Evolutionary conservation across 2,113 vertebrate genomes (phyloP).

Genomic region (Dromiciops gliroides): DNA sequence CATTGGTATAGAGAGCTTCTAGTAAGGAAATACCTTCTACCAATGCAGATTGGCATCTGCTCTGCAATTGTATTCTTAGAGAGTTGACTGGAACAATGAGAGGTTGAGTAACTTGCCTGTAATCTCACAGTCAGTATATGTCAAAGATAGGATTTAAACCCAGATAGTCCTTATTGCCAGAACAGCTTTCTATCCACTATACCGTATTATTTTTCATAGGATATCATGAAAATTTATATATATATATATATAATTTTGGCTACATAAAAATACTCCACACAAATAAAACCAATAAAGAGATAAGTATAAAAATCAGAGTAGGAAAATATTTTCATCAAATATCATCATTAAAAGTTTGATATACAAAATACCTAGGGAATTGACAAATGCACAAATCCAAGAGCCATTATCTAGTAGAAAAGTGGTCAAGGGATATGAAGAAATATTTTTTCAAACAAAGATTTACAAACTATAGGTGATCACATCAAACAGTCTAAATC

Average conservation of each 20-base stretch:
- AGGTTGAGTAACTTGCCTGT: not conserved
- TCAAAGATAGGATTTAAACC: not conserved
- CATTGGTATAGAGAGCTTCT: not conserved
- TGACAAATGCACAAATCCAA: not conserved
- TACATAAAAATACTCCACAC: not conserved
- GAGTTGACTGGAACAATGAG: not conserved
- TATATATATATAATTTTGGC: not conserved
- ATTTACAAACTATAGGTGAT: not conserved
- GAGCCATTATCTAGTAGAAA: not conserved
- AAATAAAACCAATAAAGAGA: not conserved
- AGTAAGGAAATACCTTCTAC: not conserved
- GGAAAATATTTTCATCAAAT: not conserved
- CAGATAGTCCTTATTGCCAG: slow-evolving; percentile 5
- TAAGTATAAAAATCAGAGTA: not conserved
- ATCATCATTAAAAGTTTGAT: not conserved
- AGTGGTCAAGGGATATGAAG: not conserved
- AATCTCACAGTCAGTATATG: not conserved
- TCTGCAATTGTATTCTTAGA: not conserved
- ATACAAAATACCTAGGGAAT: not conserved
- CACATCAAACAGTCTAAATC: not conserved
- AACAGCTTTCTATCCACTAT: not conserved
- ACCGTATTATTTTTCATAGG: not conserved
- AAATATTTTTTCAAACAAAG: not conserved
- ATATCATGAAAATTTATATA: not conserved
- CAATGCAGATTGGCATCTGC: not conserved